phyloP scores from a whole-genome alignment of 2,888 invertebrate genomes.

The Andricus curvator region DNA sequence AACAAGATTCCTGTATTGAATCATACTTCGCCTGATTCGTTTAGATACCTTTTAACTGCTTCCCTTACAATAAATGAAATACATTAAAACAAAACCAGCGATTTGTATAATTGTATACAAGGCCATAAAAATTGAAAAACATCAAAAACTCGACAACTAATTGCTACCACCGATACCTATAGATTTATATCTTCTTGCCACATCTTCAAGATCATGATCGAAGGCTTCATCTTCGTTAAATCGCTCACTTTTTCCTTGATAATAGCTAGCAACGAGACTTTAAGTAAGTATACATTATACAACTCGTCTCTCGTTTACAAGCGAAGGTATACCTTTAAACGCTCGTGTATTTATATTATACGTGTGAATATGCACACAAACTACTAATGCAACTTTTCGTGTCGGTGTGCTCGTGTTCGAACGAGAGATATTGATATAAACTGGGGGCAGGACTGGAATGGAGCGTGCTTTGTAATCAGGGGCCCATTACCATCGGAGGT shows the following conservation, averaged over 20 bases:
- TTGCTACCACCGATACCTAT: not conserved
- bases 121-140: not conserved
- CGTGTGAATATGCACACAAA: constrained; percentile 47
- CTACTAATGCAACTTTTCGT: constrained; percentile 53
- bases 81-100: not conserved
- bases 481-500: constrained; percentile 75
- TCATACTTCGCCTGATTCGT: not conserved
- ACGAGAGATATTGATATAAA: constrained; percentile 77
- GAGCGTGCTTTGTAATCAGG: constrained; percentile 76
- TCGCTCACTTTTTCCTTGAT: constrained; percentile 34
- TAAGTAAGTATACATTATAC: constrained; percentile 40
- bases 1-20: not conserved
- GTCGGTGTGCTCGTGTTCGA: constrained; percentile 58
- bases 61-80: not conserved
- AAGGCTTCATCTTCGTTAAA: constrained; percentile 37
- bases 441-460: constrained; percentile 74
- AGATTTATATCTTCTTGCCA: not conserved
- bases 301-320: constrained; percentile 36
- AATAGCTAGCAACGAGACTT: constrained; percentile 34
- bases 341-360: not conserved
- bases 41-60: not conserved
- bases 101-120: not conserved
- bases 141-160: not conserved
- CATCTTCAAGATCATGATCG: constrained; percentile 35
- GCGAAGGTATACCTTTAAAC: constrained; percentile 2